Base-by-base conservation (phyloP, 1,140 invertebrate species). In the Ceratoteleas bidentatus region DNA sequence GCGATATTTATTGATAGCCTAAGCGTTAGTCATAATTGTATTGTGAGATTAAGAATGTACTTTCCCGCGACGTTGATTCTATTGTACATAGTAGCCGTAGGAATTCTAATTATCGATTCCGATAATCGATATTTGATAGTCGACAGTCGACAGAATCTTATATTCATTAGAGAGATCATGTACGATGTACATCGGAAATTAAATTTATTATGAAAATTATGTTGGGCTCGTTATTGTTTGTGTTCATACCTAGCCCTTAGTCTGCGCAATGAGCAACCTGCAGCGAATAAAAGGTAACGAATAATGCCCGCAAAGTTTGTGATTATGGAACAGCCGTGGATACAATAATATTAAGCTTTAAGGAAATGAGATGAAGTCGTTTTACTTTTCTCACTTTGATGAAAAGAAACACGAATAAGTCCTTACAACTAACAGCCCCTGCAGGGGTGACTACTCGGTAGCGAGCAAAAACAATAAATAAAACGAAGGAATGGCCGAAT, bases 111-210 rank as follows among this genome's bases (percentile, higher is more conserved):
- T 50, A 80, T 74, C 66, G 73, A 73, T 81, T 81, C 49, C 11
- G 4, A 47, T 52, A 54, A 73, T 81, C 79, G 79, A 73, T 81
- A 57, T 76, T 76, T 73, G n/a, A 73, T 81, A 68, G 73, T 81
- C 73, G 73, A 81, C 36, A 81, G 47, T 81, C 68, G 73, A 81
- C 79, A 56, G 45, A 68, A 49, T 62, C 11, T 66, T 70, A 40
- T 66, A 57, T 56, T 61, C 24, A 1, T 43, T 60, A 62, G 36
- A 57, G 36, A 57, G 45, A 8, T 52, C 57, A 85, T 86, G 79
- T 82, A 86, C 81, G 83, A 85, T 85, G 79, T 85, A 86, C 85
- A 86, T 83, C 64, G 33, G 69, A 60, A 75, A 84, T 68, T 66
- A 73, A 68, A 81, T 81, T 76, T 81, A 73, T 72, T 70, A 65